Evolutionary conservation across 2,113 vertebrate genomes (phyloP).

Genomic region (Oreotrochilus melanogaster): DNA sequence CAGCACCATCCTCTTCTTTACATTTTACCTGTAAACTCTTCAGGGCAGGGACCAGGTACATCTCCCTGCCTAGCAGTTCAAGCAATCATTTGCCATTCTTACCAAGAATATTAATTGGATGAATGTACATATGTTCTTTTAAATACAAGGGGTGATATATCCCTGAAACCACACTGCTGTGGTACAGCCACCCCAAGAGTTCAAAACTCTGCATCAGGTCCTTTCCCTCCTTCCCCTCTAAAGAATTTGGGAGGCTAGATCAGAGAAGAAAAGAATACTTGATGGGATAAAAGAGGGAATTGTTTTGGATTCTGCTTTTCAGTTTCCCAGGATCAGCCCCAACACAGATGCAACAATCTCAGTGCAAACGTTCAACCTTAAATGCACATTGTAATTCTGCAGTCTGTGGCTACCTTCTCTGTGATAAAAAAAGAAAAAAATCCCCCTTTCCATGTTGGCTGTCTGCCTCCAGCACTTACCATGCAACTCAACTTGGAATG

Average conservation of each 20-base stretch:
- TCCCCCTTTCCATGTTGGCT: background rate
- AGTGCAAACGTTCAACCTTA: background rate
- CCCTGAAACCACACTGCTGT: background rate
- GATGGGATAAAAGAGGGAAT: background rate
- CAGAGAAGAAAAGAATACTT: background rate
- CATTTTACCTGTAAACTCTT: constrained; percentile 20
- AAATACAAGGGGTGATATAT: background rate
- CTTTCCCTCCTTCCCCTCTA: background rate
- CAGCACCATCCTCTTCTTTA: background rate
- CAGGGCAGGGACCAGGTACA: background rate
- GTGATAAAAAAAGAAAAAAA: background rate
- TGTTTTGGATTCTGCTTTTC: background rate
- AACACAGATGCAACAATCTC: background rate
- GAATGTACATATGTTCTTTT: background rate
- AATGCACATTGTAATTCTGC: background rate
- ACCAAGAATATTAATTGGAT: background rate
- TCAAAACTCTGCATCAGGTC: background rate
- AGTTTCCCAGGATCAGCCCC: background rate
- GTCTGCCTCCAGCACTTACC: background rate
- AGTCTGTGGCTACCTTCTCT: background rate
- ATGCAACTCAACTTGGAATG: background rate
- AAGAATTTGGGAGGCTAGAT: background rate
- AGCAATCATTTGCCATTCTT: background rate
- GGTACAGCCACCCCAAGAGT: background rate
- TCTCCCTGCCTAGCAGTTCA: background rate